Base-by-base conservation (phyloP, 2,113 vertebrate species). In the Calyptommatus sinebrachiatus region DNA sequence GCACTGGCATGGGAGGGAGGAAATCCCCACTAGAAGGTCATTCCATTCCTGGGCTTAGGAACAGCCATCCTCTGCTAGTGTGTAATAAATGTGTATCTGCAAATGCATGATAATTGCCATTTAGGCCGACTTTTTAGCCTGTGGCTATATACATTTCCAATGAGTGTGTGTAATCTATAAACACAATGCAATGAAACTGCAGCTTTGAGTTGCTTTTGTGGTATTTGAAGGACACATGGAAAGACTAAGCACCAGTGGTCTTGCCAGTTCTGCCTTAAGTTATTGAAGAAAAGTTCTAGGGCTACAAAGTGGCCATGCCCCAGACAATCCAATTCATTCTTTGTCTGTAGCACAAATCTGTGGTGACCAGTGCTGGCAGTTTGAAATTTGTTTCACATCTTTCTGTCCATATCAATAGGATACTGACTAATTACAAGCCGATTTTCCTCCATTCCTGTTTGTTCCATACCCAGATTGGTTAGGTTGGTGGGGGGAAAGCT, bases 331-430 rank as follows among this genome's bases (percentile, higher is more conserved):
- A 76, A 85, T 87, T 18, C 75, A 73, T 84, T 84, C 76, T 46
- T 85, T 89, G 77, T 89, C 78, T 85, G 76, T 28, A 70, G 0
- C 8, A 85, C 80, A 85, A 88, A 76, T 86, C 82, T 83, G 74
- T 81, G 83, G 87, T 88, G 87, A 91, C 88, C 82, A 87, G 86
- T 89, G 88, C 90, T 84, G 90, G 82, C 89, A 85, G 89, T 91
- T 89, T 61, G 88, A 88, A 89, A 89, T 90, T 88, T 86, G 90
- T 86, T 91, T 89, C 89, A 89, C 83, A 31, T 89, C 85, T 92
- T 88, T 88, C 88, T 89, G 88, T 86, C 91, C 86, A 87, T 86
- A 90, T 87, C 86, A 82, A 61, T 86, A 8, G n/a, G 63, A 88
- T 83, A 31, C 73, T 71, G 62, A 90, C 87, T 94, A 92, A 93